Percentiles rank a stretch among this genome's conserved stretches.
These are phyloP conservation scores for Triplophysa siluroides DNA, from an alignment of 2,113 vertebrate species.

Conservation along the genomic window DNA sequence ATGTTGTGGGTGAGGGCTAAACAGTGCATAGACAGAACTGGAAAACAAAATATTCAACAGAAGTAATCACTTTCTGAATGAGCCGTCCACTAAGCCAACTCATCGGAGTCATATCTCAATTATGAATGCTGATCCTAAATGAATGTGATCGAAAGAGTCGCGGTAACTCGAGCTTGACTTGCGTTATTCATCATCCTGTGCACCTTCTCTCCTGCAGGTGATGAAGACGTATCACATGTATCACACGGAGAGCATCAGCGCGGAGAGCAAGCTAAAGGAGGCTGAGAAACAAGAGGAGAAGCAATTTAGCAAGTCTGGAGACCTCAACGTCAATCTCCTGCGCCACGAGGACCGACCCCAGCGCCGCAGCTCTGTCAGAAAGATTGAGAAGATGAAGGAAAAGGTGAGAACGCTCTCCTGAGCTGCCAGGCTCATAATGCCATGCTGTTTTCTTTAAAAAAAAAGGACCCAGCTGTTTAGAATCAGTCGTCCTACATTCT, in stretches of 20 bases:
- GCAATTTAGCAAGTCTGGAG: constrained; percentile 90
- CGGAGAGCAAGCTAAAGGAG: constrained; percentile 96
- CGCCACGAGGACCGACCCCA: constrained; percentile 90
- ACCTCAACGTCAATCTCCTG: constrained; percentile 84
- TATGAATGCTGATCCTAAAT: too few relatives aligned
- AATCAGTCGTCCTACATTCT: not conserved
- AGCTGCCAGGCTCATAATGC: not conserved
- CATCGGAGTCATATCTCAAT: too few relatives aligned
- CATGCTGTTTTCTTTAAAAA: not conserved
- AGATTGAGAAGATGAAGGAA: constrained; percentile 86
- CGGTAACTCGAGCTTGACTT: not conserved
- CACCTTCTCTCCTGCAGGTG: constrained; percentile 75
- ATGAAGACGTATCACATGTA: constrained; percentile 99
- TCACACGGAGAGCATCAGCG: constrained; percentile 91
- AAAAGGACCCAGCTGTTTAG: not conserved
- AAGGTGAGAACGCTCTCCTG: constrained; percentile 64
- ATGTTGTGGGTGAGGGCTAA: too few relatives aligned
- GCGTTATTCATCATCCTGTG: not conserved
- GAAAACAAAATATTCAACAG: not conserved
- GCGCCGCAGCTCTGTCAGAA: constrained; percentile 93
- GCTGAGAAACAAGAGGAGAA: constrained; percentile 98
- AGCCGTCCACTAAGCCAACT: not conserved
- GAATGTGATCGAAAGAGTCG: too few relatives aligned
- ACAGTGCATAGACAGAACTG: too few relatives aligned
- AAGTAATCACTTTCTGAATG: not conserved